phyloP scores from a whole-genome alignment of 2,888 invertebrate genomes.

The Disparrhopalites patrizii region DNA sequence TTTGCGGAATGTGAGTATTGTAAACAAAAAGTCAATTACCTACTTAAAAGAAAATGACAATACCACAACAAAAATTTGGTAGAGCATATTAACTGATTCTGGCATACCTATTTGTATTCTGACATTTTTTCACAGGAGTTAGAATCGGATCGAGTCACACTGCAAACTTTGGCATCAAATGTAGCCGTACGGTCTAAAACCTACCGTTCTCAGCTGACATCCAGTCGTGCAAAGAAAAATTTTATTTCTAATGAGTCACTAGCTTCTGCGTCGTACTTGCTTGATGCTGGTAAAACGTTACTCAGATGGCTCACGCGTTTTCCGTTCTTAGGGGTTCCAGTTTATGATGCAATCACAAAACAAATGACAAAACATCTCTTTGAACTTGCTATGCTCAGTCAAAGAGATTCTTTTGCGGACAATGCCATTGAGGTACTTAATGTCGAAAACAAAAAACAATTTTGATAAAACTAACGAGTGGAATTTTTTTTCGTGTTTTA shows the following conservation, averaged over 20 bases:
- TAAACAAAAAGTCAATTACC: no score
- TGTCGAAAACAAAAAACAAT: no score
- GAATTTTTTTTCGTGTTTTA: neutral
- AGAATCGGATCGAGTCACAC: slow-evolving; percentile 37
- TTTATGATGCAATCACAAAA: slow-evolving; percentile 41
- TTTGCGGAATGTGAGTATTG: slow-evolving; percentile 31
- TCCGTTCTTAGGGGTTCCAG: slow-evolving; percentile 41
- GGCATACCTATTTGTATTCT: neutral
- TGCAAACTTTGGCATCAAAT: slow-evolving; percentile 38
- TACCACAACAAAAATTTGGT: neutral
- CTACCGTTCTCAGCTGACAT: slow-evolving; percentile 34
- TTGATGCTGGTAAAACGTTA: slow-evolving; percentile 40
- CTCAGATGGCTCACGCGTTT: slow-evolving; percentile 43
- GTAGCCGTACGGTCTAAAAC: slow-evolving; percentile 43
- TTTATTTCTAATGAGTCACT: slow-evolving; percentile 42
- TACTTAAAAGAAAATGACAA: no score
- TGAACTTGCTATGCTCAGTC: slow-evolving; percentile 85
- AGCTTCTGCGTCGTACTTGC: slow-evolving; percentile 38
- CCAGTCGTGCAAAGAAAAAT: slow-evolving; percentile 21
- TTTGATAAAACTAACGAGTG: neutral
- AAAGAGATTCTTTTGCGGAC: slow-evolving; percentile 83
- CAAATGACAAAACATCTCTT: slow-evolving; percentile 61
- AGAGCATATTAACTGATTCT: neutral
- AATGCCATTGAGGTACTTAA: slow-evolving; percentile 65
- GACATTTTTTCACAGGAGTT: slow-evolving; percentile 32